Conservation (phyloP, 2,113 vertebrate genomes). For the Oxygymnocypris stewartii region DNA sequence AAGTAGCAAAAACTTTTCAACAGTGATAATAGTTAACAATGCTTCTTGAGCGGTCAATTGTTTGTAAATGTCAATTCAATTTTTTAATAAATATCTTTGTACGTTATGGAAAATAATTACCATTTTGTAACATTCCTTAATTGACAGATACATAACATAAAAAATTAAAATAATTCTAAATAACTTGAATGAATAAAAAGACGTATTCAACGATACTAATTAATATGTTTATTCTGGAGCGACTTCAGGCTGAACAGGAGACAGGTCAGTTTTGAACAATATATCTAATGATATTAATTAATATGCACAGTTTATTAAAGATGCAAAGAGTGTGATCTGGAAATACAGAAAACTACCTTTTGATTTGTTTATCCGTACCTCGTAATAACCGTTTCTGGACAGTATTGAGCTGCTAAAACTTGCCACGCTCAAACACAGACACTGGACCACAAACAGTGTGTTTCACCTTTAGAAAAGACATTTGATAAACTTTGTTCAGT, state of each 20-base stretch:
- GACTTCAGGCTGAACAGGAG: conserved; percentile 14
- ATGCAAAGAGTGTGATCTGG: conserved; percentile 8
- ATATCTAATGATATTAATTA: conserved; percentile 15
- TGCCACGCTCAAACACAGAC: conserved; percentile 3
- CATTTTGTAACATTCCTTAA: neutral
- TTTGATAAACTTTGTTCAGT: conserved; percentile 6
- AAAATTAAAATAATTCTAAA: neutral
- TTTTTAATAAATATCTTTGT: too few relatives aligned
- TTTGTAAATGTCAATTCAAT: too few relatives aligned
- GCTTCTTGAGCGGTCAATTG: too few relatives aligned
- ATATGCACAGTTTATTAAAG: conserved; percentile 33
- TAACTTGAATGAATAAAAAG: neutral
- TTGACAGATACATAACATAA: neutral
- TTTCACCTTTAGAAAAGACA: neutral
- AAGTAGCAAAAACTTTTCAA: too few relatives aligned
- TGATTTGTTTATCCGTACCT: conserved; percentile 1
- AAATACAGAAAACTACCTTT: conserved; percentile 16
- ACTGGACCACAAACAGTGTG: neutral
- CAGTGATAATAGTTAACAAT: too few relatives aligned
- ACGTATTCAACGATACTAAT: conserved; percentile 25
- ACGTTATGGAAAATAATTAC: too few relatives aligned
- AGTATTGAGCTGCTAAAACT: conserved; percentile 21
- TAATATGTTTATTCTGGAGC: conserved; percentile 45
- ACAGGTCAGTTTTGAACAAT: conserved; percentile 5
- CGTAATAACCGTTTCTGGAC: neutral